Evolutionary conservation across 2,113 vertebrate species (phyloP).

Genomic region (Amblyopsis rosae): DNA sequence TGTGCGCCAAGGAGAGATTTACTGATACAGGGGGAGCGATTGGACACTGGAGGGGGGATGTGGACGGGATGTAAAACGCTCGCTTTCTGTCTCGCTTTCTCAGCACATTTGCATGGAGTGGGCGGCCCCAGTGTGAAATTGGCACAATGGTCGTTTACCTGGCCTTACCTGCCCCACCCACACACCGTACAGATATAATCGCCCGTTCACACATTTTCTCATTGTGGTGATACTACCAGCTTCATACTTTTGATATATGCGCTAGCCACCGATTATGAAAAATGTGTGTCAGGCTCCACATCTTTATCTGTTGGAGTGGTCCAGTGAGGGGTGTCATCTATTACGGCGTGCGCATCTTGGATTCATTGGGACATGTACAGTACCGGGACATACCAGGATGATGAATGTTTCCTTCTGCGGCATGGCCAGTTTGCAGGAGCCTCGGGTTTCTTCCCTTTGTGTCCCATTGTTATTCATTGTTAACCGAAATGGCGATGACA

Average conservation of each 20-base stretch:
- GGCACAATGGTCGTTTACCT: slow-evolving; percentile 29
- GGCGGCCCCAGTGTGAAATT: background rate
- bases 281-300: slow-evolving; percentile 47
- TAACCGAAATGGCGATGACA: slow-evolving; percentile 48
- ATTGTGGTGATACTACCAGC: slow-evolving; percentile 25
- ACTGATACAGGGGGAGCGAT: background rate
- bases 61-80: no score
- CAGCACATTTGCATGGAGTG: no score
- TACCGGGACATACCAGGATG: slow-evolving; percentile 33
- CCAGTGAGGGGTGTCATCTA: slow-evolving; percentile 41
- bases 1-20: background rate
- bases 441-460: slow-evolving; percentile 18
- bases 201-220: background rate
- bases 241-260: slow-evolving; percentile 46
- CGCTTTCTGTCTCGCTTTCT: background rate
- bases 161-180: slow-evolving; percentile 12
- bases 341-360: slow-evolving; percentile 39
- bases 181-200: slow-evolving; percentile 18
- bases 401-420: slow-evolving; percentile 57
- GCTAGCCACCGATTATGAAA: slow-evolving; percentile 49
- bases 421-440: slow-evolving; percentile 33
- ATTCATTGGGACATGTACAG: slow-evolving; percentile 39
- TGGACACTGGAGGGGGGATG: no score
- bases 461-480: slow-evolving; percentile 43
- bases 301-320: slow-evolving; percentile 28